Evolutionary conservation across 2,888 invertebrate genomes (phyloP).

Genomic region (Andrena trimmerana): DNA sequence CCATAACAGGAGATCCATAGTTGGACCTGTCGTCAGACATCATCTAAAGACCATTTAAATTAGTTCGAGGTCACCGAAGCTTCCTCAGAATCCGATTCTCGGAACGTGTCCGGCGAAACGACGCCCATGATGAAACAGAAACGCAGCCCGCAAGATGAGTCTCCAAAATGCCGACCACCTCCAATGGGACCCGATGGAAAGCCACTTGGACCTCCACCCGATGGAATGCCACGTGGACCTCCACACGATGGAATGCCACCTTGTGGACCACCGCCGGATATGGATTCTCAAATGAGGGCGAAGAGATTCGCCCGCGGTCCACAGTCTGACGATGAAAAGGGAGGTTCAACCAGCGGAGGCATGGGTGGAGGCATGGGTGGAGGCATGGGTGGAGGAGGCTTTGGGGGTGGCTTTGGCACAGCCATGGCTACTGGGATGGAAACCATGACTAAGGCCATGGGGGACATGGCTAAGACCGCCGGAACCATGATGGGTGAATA

Average conservation of each 20-base stretch:
- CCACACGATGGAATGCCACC: not conserved
- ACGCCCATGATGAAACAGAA: not conserved
- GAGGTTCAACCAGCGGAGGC: not conserved
- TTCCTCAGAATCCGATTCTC: not conserved
- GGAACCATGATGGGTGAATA: conserved; percentile 12
- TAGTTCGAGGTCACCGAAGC: conserved; percentile 24
- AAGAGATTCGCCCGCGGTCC: not conserved
- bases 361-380: not conserved
- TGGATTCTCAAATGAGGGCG: not conserved
- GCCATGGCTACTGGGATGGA: not conserved
- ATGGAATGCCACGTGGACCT: no score
- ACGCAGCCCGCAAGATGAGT: conserved; percentile 2
- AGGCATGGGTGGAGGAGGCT: not conserved
- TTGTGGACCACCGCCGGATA: not conserved
- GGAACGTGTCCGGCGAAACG: no score
- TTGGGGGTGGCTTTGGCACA: not conserved
- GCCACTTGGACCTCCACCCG: not conserved
- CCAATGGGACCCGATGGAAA: no score
- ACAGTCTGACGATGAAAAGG: not conserved
- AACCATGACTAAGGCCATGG: not conserved
- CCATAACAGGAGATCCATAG: not conserved
- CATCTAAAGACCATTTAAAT: not conserved
- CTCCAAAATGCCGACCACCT: not conserved
- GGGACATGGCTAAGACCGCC: not conserved
- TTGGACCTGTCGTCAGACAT: not conserved